phyloP scores from a whole-genome alignment of 2,797 vertebrate genomes.

The Scarus forsteni region DNA sequence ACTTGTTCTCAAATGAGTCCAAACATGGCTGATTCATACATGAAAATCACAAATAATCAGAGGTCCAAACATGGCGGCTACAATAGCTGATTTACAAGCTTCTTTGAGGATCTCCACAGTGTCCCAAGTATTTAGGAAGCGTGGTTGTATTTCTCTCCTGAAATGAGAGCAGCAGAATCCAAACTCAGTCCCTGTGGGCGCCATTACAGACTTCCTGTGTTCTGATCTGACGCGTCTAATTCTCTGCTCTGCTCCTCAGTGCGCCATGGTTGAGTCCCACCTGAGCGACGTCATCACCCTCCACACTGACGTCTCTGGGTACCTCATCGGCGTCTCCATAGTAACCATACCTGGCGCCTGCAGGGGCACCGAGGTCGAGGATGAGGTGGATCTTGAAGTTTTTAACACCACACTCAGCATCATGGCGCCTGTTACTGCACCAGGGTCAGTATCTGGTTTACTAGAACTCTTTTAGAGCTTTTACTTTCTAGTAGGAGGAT shows the following conservation, averaged over 20 bases:
- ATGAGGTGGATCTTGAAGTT: constrained; percentile 89
- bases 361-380: constrained; percentile 88
- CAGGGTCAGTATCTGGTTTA: constrained; percentile 81
- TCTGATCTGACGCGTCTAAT: neutral
- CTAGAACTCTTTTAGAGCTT: no score
- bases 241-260: constrained; percentile 73
- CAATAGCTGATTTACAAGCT: no score
- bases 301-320: constrained; percentile 89
- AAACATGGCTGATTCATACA: no score
- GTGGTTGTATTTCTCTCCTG: neutral
- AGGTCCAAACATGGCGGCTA: no score
- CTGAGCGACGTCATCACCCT: constrained; percentile 91
- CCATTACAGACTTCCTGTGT: neutral
- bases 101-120: no score
- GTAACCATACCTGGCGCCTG: constrained; percentile 90
- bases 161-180: neutral
- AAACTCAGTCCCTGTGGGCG: neutral
- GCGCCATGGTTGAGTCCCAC: constrained; percentile 92
- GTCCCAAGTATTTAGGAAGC: no score
- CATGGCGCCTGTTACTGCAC: constrained; percentile 84
- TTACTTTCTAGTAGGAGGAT: no score
- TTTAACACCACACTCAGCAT: constrained; percentile 91
- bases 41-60: no score
- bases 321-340: constrained; percentile 90
- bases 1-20: no score